Base-by-base conservation (phyloP, 1,140 invertebrate species). In the Diorhabda elongata region DNA sequence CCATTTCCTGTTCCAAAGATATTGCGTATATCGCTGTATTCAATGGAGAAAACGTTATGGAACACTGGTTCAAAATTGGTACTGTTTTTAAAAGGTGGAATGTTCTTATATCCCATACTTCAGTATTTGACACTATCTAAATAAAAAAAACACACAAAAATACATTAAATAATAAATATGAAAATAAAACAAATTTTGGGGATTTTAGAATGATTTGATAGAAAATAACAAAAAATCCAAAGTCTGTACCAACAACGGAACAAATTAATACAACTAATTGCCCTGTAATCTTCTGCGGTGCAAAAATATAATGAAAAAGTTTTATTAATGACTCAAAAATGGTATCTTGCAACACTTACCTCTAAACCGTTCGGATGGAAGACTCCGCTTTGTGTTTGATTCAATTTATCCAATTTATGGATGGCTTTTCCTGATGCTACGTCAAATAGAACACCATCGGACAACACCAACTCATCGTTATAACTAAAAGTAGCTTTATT, bases 341-440 rank as follows among this genome's bases (percentile, higher is more conserved):
- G n/a, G 47, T 8, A 52, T 52, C 8, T 52, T 52, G 5, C 5
- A 3, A n/a, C 47, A 56, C 73, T 86, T 74, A 96, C 92, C 83
- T 99, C 96, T 56, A 95, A 85, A 0, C 96, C 97, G 81, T 96
- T 97, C 0, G 97, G 97, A 88, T 99, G 97, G 80, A 99, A 99
- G 2, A 97, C 90, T 0, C 97, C 98, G 78, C 94, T 98, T 41
- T 98, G 87, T 52, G 90, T 90, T 78, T 97, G 91, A 83, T 98
- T 98, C 41, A 99, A 86, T 82, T 99, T 99, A 83, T 99, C 98
- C 78, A 99, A 96, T 78, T 98, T 99, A 81, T 99, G 96, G 61
- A 98, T 92, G 75, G 93, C 88, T 75, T 92, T 93, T 3, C 90
- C 90, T 0, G 90, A 88, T 67, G 91, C 89, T 5, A 97, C 90